Evolutionary conservation across 2,888 invertebrate genomes (phyloP), one percentile per base, ranked within the genome.

Genomic region (Tholera decimalis): DNA sequence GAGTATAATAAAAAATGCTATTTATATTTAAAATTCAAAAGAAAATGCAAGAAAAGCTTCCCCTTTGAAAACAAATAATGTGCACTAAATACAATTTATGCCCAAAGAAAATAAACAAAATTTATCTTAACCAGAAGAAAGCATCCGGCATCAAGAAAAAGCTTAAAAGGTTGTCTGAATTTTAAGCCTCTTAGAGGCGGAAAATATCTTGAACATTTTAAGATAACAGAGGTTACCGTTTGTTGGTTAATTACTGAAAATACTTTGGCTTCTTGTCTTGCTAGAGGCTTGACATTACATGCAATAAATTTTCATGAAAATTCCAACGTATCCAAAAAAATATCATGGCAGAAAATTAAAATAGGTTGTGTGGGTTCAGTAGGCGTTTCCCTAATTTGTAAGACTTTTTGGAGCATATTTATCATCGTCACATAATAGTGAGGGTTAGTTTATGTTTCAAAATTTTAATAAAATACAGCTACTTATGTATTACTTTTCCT

Each of bases 131-230:
- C 18, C 33, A 55, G 20, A 63, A 53, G 35, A 51, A 63, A 49
- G 33, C 41, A 63, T 63, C 47, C 46, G 55, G 64, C 55, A 44
- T 59, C 46, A 30, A 39, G 39, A 30, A n/a, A 39, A 56, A 59
- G 60, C 69, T 62, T 64, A 62, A 69, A 78, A 61, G 58, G 58
- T 71, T 59, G 65, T 57, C 56, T 68, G 43, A 59, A 67, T 59
- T 67, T 53, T 50, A 59, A 67, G 49, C 77, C 59, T 62, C 56
- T 73, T 44, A 59, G 13, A 9, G 18, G 20, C 46, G 49, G 55
- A 55, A 72, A 75, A 61, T 62, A 61, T 66, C 58, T 51, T 58
- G 51, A 55, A 72, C 47, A 64, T 64, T 71, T 64, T 44, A 49
- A 58, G 37, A 53, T 49, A 49, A 18, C 60, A 26, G 41, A 69